Conservation (phyloP, 2,113 vertebrate genomes). For the Jaculus jaculus region DNA sequence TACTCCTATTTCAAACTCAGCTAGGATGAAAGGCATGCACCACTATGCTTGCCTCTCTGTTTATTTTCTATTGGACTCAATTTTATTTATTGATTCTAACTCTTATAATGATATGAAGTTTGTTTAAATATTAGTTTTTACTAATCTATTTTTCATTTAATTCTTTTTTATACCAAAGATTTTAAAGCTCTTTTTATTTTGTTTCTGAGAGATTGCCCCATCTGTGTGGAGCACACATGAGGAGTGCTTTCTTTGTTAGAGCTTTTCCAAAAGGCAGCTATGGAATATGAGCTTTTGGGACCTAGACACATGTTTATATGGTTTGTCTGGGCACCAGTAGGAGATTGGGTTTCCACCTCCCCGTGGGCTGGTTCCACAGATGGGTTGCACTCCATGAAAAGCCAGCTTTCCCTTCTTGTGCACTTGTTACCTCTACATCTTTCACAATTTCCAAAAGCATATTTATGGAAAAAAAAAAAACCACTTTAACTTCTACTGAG, state of each 20-base stretch:
- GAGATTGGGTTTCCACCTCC: background rate
- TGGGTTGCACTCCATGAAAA: slow-evolving; percentile 6
- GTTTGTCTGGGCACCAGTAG: background rate
- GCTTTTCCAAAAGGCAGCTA: slow-evolving; percentile 1
- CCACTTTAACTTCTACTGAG: background rate
- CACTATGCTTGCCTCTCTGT: background rate
- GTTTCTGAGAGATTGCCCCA: background rate
- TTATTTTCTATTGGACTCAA: background rate
- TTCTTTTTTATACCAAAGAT: background rate
- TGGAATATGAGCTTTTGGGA: background rate
- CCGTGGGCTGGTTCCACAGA: slow-evolving; percentile 2
- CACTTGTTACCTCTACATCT: slow-evolving; percentile 34
- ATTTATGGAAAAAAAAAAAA: background rate
- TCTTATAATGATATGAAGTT: background rate
- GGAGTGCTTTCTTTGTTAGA: background rate
- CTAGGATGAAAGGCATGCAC: no score
- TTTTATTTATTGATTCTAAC: background rate
- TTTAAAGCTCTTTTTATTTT: background rate
- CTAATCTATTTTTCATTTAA: background rate
- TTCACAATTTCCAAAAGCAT: slow-evolving; percentile 45
- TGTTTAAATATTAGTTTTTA: background rate
- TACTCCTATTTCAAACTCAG: no score
- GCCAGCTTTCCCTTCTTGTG: background rate
- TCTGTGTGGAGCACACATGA: background rate
- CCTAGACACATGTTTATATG: background rate